A percentile compares a stretch with the other conserved stretches of the same genome.
phyloP scores from a whole-genome alignment of 2,888 invertebrate genomes.

The Amiota communis region DNA sequence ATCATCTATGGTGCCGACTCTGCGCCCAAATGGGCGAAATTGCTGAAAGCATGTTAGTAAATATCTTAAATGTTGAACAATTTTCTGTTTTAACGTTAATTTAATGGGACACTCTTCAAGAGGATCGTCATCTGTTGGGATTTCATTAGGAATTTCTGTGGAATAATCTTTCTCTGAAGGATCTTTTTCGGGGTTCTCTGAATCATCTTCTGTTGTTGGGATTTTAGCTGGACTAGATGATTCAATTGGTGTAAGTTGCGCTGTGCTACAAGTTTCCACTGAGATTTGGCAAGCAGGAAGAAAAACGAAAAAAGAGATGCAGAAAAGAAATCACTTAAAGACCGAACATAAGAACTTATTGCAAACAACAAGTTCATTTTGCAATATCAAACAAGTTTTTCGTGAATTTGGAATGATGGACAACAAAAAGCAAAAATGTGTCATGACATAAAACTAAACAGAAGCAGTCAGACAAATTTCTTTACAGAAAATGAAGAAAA shows the following conservation, averaged over 20 bases:
- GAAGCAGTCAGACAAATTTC: slow-evolving; percentile 26
- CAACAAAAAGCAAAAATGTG: neutral
- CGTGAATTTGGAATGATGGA: neutral
- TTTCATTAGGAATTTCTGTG: neutral
- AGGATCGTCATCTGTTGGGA: neutral
- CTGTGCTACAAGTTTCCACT: no score
- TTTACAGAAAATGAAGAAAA: slow-evolving; percentile 27
- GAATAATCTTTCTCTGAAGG: neutral
- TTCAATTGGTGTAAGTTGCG: no score
- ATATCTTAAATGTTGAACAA: neutral
- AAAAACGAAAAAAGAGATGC: slow-evolving; percentile 46
- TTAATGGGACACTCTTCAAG: neutral
- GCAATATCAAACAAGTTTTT: slow-evolving; percentile 1
- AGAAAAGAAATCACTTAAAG: slow-evolving; percentile 24
- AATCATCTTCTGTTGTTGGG: no score
- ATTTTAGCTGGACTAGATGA: no score
- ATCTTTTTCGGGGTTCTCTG: no score
- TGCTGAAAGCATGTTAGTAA: neutral
- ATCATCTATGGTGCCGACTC: neutral
- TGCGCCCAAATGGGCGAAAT: neutral
- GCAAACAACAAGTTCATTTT: neutral
- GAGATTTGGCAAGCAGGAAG: neutral
- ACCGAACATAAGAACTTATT: neutral
- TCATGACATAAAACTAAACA: slow-evolving; percentile 37
- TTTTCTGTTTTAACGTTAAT: neutral